Conservation (phyloP, 2,113 vertebrate genomes). For the Petaurus breviceps region DNA sequence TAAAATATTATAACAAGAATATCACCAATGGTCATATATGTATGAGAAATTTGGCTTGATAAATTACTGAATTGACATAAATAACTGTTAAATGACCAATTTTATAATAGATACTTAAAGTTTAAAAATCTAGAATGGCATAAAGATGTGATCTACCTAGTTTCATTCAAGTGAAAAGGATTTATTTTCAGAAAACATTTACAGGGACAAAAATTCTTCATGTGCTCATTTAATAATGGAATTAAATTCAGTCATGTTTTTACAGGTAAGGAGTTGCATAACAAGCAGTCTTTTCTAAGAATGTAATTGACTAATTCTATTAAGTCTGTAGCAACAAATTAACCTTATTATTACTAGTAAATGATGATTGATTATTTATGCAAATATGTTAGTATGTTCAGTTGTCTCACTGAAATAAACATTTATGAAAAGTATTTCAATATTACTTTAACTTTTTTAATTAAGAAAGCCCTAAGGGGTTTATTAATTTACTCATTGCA, state of each 20-base stretch:
- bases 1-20: neutral
- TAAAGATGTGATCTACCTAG: conserved; percentile 67
- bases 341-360: conserved; percentile 77
- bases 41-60: conserved; percentile 71
- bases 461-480: conserved; percentile 78
- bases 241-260: conserved; percentile 61
- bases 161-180: conserved; percentile 75
- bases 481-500: conserved; percentile 74
- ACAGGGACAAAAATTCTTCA: conserved; percentile 64
- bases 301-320: conserved; percentile 75
- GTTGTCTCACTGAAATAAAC: conserved; percentile 77
- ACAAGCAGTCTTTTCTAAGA: conserved; percentile 70
- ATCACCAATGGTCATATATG: conserved; percentile 25
- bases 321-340: conserved; percentile 73
- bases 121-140: conserved; percentile 67
- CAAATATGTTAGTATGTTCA: conserved; percentile 71
- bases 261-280: conserved; percentile 62
- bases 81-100: conserved; percentile 79
- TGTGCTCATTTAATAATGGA: conserved; percentile 63
- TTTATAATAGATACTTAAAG: conserved; percentile 69
- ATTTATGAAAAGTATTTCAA: conserved; percentile 72
- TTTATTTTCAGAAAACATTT: conserved; percentile 71
- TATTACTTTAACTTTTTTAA: conserved; percentile 77
- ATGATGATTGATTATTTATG: conserved; percentile 80
- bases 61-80: conserved; percentile 77